A percentile compares a stretch with the other conserved stretches of the same genome.
These are phyloP conservation scores for Hestina assimilis DNA, from an alignment of 1,140 invertebrate genomes.

Conservation along the genomic window DNA sequence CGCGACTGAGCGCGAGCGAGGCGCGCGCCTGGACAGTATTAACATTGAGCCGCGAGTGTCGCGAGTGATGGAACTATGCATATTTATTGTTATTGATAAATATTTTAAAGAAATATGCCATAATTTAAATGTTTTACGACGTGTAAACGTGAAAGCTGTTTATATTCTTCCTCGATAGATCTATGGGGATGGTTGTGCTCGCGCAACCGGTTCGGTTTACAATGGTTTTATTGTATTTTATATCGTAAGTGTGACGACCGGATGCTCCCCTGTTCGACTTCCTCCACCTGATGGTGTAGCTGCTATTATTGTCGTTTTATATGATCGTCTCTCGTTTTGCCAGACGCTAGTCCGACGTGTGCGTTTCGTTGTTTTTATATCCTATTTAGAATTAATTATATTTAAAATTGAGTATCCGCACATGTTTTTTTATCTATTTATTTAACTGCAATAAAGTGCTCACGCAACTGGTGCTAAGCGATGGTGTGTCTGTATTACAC, in stretches of 20 bases:
- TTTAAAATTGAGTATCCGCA: background rate
- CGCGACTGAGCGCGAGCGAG: background rate
- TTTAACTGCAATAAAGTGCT: constrained; percentile 26
- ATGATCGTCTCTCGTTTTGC: background rate
- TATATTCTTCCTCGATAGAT: constrained; percentile 13
- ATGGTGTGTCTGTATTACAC: background rate
- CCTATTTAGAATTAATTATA: constrained; percentile 4
- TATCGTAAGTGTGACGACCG: constrained; percentile 41
- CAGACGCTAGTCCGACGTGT: background rate
- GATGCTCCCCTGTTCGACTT: constrained; percentile 44
- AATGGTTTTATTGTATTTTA: constrained; percentile 39
- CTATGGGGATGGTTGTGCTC: constrained; percentile 30
- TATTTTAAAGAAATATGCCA: constrained; percentile 57
- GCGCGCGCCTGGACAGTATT: background rate
- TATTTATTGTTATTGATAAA: constrained; percentile 56
- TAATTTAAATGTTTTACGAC: constrained; percentile 57
- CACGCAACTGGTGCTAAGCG: constrained; percentile 28
- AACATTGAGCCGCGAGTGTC: background rate
- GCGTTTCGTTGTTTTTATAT: constrained; percentile 7
- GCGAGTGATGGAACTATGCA: constrained; percentile 16
- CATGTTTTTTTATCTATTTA: constrained; percentile 21
- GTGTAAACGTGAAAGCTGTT: constrained; percentile 30
- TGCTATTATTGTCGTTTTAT: background rate
- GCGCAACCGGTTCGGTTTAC: constrained; percentile 30
- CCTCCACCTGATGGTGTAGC: too few species aligned